Evolutionary conservation across 1,140 invertebrate species (phyloP).

Genomic region (Bactericera cockerelli): DNA sequence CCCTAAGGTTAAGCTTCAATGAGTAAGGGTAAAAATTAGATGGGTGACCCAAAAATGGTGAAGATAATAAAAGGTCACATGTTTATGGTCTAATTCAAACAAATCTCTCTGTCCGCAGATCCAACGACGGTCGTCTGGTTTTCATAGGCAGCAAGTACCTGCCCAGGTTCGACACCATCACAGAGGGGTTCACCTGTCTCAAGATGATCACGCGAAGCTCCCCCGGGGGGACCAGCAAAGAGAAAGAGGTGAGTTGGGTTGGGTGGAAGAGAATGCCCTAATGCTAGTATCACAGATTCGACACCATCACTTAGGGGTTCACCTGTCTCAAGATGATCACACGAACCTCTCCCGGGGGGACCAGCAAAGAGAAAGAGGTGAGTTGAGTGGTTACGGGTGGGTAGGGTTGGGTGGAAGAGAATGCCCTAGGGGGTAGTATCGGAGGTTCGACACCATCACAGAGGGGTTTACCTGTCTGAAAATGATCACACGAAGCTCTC

Average conservation of each 20-base stretch:
- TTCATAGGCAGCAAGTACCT: slow-evolving; percentile 47
- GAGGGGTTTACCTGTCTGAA: slow-evolving; percentile 55
- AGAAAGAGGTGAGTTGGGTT: slow-evolving; percentile 11
- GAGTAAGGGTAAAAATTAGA: too few relatives aligned
- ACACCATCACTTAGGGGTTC: slow-evolving; percentile 47
- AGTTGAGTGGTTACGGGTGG: too few relatives aligned
- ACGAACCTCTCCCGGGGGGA: too few relatives aligned
- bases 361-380: slow-evolving; percentile 26
- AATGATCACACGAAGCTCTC: slow-evolving; percentile 38
- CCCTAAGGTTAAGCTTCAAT: too few relatives aligned
- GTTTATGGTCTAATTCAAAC: too few relatives aligned
- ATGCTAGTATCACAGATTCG: slow-evolving; percentile 50
- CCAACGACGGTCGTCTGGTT: slow-evolving; percentile 53
- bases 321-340: slow-evolving; percentile 52
- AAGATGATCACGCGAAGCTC: slow-evolving; percentile 43
- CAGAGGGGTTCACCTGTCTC: slow-evolving; percentile 51
- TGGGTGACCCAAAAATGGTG: too few relatives aligned
- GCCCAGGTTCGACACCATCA: slow-evolving; percentile 45
- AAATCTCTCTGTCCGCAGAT: too few relatives aligned
- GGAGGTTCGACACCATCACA: slow-evolving; percentile 43
- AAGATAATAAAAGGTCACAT: too few relatives aligned
- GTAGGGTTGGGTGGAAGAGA: too few relatives aligned
- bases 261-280: too few relatives aligned
- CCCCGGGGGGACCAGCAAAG: slow-evolving; percentile 21
- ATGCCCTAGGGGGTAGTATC: too few relatives aligned